phyloP scores from a whole-genome alignment of 2,888 invertebrate genomes.

The Neelides folsomi region DNA sequence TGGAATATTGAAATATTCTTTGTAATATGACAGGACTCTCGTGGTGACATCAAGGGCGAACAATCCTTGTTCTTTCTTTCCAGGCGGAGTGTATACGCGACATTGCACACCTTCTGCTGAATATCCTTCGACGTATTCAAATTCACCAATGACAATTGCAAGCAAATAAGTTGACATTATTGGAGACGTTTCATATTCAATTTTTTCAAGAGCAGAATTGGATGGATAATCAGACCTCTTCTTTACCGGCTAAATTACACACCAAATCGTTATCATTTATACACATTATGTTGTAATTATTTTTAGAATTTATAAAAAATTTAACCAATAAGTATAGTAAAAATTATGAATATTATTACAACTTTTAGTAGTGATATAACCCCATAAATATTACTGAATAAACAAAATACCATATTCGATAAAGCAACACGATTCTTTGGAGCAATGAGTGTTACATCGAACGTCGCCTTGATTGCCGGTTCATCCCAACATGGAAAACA shows the following conservation, averaged over 20 bases:
- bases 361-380: background rate
- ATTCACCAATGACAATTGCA: constrained; percentile 46
- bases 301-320: too few relatives aligned
- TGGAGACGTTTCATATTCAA: constrained; percentile 53
- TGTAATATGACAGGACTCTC: constrained; percentile 45
- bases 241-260: constrained; percentile 39
- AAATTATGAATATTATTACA: too few relatives aligned
- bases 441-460: constrained; percentile 72
- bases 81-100: constrained; percentile 37
- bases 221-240: constrained; percentile 35
- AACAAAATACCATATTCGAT: constrained; percentile 68
- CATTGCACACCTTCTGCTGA: constrained; percentile 38
- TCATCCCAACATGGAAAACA: constrained; percentile 99
- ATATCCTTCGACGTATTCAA: constrained; percentile 43
- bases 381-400: background rate
- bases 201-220: constrained; percentile 42
- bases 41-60: constrained; percentile 45
- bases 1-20: constrained; percentile 43
- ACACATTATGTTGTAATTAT: too few relatives aligned
- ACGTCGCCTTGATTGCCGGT: constrained; percentile 87
- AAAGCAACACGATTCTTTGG: constrained; percentile 70
- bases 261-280: too few relatives aligned
- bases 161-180: constrained; percentile 48
- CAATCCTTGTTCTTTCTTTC: constrained; percentile 43
- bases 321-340: background rate